Evolutionary conservation across 2,797 vertebrate species (phyloP).

Genomic region (Melanogrammus aeglefinus): DNA sequence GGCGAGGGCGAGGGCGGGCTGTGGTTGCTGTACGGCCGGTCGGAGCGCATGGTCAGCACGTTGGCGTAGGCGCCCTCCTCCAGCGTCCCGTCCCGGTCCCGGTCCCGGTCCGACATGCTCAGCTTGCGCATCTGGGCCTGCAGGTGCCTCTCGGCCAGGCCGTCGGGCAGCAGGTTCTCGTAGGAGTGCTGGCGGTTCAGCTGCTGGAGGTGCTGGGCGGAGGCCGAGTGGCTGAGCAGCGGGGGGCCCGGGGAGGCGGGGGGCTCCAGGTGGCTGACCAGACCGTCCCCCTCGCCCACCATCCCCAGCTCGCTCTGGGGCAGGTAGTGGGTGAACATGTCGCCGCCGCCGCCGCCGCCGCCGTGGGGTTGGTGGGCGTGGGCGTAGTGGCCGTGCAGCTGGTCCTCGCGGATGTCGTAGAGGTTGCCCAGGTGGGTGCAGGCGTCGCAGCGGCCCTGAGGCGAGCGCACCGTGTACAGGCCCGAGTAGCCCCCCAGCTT

Average conservation of each 20-base stretch:
- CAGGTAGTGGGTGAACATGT: slow-evolving; percentile 78
- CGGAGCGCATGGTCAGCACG: slow-evolving; percentile 86
- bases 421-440: slow-evolving; percentile 91
- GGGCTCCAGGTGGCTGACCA: slow-evolving; percentile 86
- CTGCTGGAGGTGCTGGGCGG: slow-evolving; percentile 78
- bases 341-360: slow-evolving; percentile 54
- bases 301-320: slow-evolving; percentile 74
- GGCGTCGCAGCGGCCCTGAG: slow-evolving; percentile 89
- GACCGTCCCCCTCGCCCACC: slow-evolving; percentile 82
- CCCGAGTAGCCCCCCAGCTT: slow-evolving; percentile 86
- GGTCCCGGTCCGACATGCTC: slow-evolving; percentile 87
- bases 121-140: slow-evolving; percentile 60
- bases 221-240: slow-evolving; percentile 61
- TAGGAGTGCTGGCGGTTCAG: slow-evolving; percentile 93
- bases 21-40: slow-evolving; percentile 86
- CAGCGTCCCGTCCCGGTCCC: slow-evolving; percentile 78
- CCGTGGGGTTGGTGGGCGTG: slow-evolving; percentile 53
- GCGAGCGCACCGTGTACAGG: slow-evolving; percentile 87
- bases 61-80: slow-evolving; percentile 91
- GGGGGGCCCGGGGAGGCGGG: slow-evolving; percentile 58
- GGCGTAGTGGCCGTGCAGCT: slow-evolving; percentile 80
- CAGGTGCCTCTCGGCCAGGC: slow-evolving; percentile 72
- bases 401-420: slow-evolving; percentile 97
- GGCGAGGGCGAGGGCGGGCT: slow-evolving; percentile 72
- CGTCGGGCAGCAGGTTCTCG: slow-evolving; percentile 89